Conservation (phyloP, 2,888 invertebrate species). For the Pseudanteris insignis region DNA sequence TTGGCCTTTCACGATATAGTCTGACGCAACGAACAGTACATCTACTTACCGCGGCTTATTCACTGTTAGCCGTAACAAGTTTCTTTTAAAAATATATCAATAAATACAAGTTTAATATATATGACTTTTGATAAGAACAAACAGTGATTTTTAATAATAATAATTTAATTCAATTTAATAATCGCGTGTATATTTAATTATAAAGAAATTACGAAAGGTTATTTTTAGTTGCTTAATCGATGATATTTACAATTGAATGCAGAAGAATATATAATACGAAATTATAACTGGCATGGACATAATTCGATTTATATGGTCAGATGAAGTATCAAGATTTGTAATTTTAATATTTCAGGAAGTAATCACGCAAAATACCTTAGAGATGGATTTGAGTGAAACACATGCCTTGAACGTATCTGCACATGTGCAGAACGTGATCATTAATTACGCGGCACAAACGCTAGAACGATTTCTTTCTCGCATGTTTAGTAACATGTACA, state of each 20-base stretch:
- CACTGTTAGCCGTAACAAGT: constrained; percentile 17
- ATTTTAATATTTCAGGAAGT: neutral
- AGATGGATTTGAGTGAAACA: neutral
- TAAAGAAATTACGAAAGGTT: too few species aligned
- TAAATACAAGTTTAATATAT: constrained; percentile 10
- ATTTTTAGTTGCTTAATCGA: too few species aligned
- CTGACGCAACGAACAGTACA: constrained; percentile 20
- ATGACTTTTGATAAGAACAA: too few species aligned
- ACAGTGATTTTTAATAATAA: too few species aligned
- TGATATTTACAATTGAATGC: too few species aligned
- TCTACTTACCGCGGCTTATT: constrained; percentile 23
- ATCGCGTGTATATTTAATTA: too few species aligned
- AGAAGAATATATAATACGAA: too few species aligned
- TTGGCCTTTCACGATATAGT: constrained; percentile 20
- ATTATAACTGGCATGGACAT: too few species aligned
- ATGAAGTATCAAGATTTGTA: too few species aligned
- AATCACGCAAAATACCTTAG: neutral
- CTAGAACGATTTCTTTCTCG: constrained; percentile 19
- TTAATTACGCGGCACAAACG: constrained; percentile 22
- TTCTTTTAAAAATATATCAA: constrained; percentile 1
- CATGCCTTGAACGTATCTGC: constrained; percentile 8
- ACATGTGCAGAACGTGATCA: constrained; percentile 7
- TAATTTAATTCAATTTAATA: too few species aligned
- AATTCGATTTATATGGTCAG: too few species aligned
- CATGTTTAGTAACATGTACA: constrained; percentile 24